Evolutionary conservation across 2,797 vertebrate genomes (phyloP).

Genomic region (Amniataba percoides): DNA sequence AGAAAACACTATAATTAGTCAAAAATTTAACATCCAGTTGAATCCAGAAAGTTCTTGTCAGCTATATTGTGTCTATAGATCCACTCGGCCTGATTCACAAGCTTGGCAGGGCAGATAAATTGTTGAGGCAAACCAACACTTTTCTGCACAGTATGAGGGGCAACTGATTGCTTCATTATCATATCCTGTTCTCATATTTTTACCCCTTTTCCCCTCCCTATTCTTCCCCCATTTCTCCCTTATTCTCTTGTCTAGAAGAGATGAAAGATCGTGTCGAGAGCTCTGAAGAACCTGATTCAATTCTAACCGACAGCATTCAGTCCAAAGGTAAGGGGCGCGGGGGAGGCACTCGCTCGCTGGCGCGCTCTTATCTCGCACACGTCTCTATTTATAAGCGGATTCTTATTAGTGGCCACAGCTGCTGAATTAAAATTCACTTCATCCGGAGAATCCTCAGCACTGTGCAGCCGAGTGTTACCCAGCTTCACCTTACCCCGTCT

Average conservation of each 20-base stretch:
- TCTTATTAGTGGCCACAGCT: constrained; percentile 77
- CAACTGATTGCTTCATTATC: constrained; percentile 47
- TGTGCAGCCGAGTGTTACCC: constrained; percentile 61
- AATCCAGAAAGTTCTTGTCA: constrained; percentile 2
- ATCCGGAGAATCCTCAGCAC: constrained; percentile 54
- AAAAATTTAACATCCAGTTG: constrained; percentile 9
- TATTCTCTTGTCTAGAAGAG: constrained; percentile 67
- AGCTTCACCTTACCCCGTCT: constrained; percentile 56
- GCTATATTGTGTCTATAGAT: constrained; percentile 20
- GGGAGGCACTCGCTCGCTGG: constrained; percentile 39
- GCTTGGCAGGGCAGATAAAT: constrained; percentile 29
- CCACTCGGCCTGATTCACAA: constrained; percentile 26
- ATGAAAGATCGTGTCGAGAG: constrained; percentile 73
- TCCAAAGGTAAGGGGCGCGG: constrained; percentile 84
- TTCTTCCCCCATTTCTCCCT: constrained; percentile 28
- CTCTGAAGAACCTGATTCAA: constrained; percentile 73
- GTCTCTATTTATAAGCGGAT: constrained; percentile 69
- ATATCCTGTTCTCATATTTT: constrained; percentile 34
- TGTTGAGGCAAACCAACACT: constrained; percentile 39
- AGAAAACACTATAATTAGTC: constrained; percentile 16
- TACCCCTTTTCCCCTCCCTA: neutral
- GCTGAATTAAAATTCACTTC: constrained; percentile 77
- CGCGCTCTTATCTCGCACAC: constrained; percentile 43
- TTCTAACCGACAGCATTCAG: constrained; percentile 80
- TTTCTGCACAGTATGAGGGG: constrained; percentile 33